These are phyloP conservation scores for Nansenia antarctica DNA, from an alignment of 2,113 vertebrate genomes.

Conservation along the genomic window DNA sequence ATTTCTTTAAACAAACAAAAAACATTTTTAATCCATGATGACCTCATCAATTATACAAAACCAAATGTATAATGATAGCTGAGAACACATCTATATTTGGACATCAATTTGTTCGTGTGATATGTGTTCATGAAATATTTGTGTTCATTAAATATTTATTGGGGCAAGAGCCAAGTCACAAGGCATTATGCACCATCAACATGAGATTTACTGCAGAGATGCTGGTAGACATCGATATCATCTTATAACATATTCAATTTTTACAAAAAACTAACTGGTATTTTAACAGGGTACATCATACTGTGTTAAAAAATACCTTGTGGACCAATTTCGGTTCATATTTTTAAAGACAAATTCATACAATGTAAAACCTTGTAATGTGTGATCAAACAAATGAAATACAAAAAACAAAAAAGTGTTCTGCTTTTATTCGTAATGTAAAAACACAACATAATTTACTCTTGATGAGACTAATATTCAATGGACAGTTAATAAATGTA, in stretches of 20 bases:
- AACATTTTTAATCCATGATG: constrained; percentile 54
- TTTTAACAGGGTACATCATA: constrained; percentile 6
- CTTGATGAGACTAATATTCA: constrained; percentile 65
- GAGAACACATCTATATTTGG: constrained; percentile 58
- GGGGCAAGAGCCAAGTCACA: constrained; percentile 62
- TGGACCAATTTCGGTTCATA: too few relatives aligned
- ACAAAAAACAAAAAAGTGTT: constrained; percentile 83
- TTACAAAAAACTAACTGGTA: neutral
- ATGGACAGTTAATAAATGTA: constrained; percentile 62
- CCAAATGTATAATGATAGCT: constrained; percentile 33
- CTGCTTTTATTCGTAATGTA: constrained; percentile 71
- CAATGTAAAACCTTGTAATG: constrained; percentile 23
- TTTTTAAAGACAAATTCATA: too few relatives aligned
- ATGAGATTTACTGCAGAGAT: constrained; percentile 64
- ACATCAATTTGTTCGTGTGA: constrained; percentile 59
- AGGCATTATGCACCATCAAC: constrained; percentile 64
- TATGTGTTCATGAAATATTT: constrained; percentile 68
- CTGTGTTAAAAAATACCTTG: neutral
- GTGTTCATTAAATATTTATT: constrained; percentile 69
- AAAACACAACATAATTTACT: constrained; percentile 72
- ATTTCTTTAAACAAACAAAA: too few relatives aligned
- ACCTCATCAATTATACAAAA: constrained; percentile 59
- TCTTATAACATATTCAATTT: neutral
- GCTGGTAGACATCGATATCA: neutral
- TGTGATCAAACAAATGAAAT: constrained; percentile 20